Evolutionary conservation across 2,888 invertebrate species (phyloP).

Genomic region (Sarcophaga rosellei): DNA sequence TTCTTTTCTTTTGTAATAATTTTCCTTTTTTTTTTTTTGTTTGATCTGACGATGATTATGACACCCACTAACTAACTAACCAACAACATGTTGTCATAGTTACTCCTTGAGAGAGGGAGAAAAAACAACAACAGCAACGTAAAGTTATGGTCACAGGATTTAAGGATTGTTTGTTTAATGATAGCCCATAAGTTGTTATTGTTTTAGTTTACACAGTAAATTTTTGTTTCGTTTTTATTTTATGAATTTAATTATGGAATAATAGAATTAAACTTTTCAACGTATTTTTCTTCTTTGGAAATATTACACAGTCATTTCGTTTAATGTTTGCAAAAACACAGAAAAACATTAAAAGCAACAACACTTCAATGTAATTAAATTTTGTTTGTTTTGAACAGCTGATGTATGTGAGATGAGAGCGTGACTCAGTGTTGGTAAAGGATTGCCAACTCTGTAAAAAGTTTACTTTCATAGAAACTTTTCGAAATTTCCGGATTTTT

Average conservation of each 20-base stretch:
- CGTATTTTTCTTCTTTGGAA: neutral
- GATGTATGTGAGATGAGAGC: neutral
- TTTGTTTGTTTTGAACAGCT: conserved; percentile 3
- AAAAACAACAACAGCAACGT: neutral
- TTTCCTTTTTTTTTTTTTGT: no score
- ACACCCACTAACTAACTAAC: conserved; percentile 1
- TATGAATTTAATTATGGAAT: no score
- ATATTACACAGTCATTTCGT: neutral
- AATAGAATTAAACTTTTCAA: neutral
- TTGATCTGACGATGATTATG: neutral
- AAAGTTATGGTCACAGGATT: neutral
- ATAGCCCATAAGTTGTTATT: no score
- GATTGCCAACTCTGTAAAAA: no score
- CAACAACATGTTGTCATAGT: conserved; percentile 51
- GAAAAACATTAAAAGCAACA: neutral
- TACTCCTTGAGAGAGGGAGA: conserved; percentile 5
- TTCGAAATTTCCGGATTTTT: no score
- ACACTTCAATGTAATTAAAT: neutral
- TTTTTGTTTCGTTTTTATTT: neutral
- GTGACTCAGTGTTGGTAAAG: neutral
- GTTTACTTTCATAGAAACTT: no score
- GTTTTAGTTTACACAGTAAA: neutral
- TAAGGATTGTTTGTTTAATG: no score
- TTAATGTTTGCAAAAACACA: neutral
- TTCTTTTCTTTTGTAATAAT: neutral